A percentile compares a stretch with the other conserved stretches of the same genome.
These are phyloP conservation scores for Drosophila mimica DNA, from an alignment of 2,888 invertebrate species.

Conservation along the genomic window DNA sequence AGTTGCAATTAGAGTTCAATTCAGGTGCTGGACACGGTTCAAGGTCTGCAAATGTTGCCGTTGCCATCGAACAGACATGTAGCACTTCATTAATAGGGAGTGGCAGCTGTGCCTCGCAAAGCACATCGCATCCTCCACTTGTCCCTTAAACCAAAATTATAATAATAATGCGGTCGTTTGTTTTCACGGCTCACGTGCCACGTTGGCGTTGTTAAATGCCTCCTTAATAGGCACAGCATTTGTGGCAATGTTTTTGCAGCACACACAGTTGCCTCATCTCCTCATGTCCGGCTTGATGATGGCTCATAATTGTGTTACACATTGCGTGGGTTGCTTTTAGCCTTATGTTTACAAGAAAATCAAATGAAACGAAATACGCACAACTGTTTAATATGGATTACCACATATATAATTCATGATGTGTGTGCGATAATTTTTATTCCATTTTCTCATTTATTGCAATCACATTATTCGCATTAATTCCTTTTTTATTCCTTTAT, in stretches of 20 bases:
- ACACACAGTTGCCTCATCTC: constrained; percentile 39
- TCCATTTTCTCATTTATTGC: constrained; percentile 16
- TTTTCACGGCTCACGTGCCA: constrained; percentile 71
- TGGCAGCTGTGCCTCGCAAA: constrained; percentile 1
- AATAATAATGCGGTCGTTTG: constrained; percentile 76
- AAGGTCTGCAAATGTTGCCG: constrained; percentile 53
- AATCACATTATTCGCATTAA: constrained; percentile 22
- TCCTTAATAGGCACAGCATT: constrained; percentile 72
- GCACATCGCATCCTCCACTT: background rate
- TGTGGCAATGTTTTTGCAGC: constrained; percentile 59
- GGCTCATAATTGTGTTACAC: constrained; percentile 46
- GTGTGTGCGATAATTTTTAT: constrained; percentile 8
- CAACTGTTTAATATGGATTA: constrained; percentile 8
- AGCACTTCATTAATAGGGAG: constrained; percentile 64
- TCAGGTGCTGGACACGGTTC: constrained; percentile 58
- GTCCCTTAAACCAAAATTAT: constrained; percentile 30
- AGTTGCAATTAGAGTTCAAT: constrained; percentile 75
- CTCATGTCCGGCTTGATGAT: constrained; percentile 17
- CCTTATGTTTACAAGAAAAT: constrained; percentile 11
- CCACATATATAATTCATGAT: constrained; percentile 22
- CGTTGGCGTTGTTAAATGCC: constrained; percentile 57
- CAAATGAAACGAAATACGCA: constrained; percentile 18
- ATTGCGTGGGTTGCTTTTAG: constrained; percentile 9
- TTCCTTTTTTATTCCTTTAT: background rate
- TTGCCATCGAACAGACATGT: constrained; percentile 44